Conservation (phyloP, 2,113 vertebrate species). For the Neogale vison region DNA sequence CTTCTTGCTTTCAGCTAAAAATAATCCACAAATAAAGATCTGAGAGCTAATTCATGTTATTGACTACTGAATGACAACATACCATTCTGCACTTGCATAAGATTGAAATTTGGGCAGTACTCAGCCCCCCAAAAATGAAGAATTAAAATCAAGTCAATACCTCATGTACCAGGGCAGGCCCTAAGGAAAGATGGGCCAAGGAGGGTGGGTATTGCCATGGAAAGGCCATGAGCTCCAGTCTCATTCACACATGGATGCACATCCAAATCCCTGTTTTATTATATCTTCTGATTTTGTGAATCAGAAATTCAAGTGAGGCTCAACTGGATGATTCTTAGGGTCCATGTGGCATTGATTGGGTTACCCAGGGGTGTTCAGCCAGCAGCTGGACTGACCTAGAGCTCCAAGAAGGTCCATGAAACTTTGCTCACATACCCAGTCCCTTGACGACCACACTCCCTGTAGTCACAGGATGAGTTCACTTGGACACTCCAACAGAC, state of each 20-base stretch:
- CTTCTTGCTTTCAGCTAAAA: neutral
- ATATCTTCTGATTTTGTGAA: neutral
- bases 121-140: neutral
- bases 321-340: neutral
- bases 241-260: neutral
- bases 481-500: neutral
- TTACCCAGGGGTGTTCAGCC: neutral
- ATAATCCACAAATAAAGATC: neutral
- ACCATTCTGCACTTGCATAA: neutral
- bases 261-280: neutral
- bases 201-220: neutral
- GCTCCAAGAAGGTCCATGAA: neutral
- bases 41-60: neutral
- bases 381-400: neutral
- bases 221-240: neutral
- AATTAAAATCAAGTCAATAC: neutral
- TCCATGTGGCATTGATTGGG: neutral
- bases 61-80: neutral
- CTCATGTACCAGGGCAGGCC: neutral
- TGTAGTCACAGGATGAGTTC: accelerated
- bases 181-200: neutral
- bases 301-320: neutral
- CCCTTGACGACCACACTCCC: neutral
- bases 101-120: neutral
- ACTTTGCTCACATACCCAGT: neutral